These are phyloP conservation scores for Threskiornis aethiopicus DNA, from an alignment of 2,797 vertebrate genomes.

Conservation along the genomic window DNA sequence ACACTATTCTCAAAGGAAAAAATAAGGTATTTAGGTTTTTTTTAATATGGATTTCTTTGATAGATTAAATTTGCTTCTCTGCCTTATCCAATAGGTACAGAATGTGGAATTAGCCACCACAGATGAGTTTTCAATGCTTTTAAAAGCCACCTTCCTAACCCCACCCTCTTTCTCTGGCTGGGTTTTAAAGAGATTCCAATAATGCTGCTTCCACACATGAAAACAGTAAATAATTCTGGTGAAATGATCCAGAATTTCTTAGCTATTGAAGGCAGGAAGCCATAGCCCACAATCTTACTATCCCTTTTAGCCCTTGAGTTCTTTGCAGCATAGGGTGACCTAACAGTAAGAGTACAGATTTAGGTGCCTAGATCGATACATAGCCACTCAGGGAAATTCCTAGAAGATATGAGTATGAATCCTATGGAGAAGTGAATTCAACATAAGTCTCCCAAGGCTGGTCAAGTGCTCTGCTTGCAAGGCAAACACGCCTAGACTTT, in stretches of 20 bases:
- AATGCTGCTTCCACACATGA: background rate
- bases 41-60: background rate
- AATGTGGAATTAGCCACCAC: background rate
- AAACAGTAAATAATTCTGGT: background rate
- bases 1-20: constrained; percentile 84
- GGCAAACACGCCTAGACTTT: background rate
- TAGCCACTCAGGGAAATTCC: background rate
- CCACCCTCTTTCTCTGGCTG: background rate
- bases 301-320: background rate
- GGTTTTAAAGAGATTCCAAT: background rate
- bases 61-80: background rate
- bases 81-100: background rate
- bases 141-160: background rate
- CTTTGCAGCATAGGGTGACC: background rate
- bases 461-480: background rate
- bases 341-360: background rate
- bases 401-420: background rate
- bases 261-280: background rate
- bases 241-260: background rate
- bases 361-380: background rate
- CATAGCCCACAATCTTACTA: background rate
- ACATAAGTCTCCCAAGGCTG: background rate
- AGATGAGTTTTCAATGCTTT: background rate
- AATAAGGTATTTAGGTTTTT: constrained; percentile 67
- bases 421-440: background rate